phyloP scores from a whole-genome alignment of 1,140 invertebrate genomes.

The Saxidomus purpurata region DNA sequence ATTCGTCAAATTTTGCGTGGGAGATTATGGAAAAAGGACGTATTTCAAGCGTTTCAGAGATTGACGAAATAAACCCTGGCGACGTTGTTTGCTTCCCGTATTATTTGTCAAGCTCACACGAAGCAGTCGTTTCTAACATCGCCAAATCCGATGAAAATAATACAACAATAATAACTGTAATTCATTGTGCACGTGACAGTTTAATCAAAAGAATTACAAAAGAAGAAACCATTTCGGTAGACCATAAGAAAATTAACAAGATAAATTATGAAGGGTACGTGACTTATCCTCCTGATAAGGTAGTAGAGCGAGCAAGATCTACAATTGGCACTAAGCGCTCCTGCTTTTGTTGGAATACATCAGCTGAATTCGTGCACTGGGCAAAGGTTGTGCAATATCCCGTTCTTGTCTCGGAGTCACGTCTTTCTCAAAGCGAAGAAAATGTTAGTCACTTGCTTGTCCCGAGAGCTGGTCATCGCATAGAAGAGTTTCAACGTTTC shows the following conservation, averaged over 20 bases:
- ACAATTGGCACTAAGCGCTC: constrained; percentile 10
- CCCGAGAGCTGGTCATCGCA: background rate
- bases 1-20: background rate
- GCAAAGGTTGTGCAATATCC: constrained; percentile 44
- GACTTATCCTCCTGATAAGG: constrained; percentile 7
- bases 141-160: background rate
- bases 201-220: background rate
- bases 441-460: background rate
- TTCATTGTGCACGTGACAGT: constrained; percentile 25
- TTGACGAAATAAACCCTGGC: background rate
- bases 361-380: constrained; percentile 31
- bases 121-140: constrained; percentile 9
- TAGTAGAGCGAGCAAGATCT: constrained; percentile 21
- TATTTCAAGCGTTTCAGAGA: background rate
- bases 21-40: constrained; percentile 12
- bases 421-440: background rate
- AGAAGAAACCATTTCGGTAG: constrained; percentile 24
- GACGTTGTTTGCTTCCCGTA: background rate
- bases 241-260: background rate
- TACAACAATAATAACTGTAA: background rate
- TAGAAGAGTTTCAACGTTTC: constrained; percentile 6
- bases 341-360: background rate
- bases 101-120: constrained; percentile 11
- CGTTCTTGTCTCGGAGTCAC: background rate
- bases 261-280: background rate